phyloP scores from a whole-genome alignment of 2,797 vertebrate genomes.

The Australoheros facetus region DNA sequence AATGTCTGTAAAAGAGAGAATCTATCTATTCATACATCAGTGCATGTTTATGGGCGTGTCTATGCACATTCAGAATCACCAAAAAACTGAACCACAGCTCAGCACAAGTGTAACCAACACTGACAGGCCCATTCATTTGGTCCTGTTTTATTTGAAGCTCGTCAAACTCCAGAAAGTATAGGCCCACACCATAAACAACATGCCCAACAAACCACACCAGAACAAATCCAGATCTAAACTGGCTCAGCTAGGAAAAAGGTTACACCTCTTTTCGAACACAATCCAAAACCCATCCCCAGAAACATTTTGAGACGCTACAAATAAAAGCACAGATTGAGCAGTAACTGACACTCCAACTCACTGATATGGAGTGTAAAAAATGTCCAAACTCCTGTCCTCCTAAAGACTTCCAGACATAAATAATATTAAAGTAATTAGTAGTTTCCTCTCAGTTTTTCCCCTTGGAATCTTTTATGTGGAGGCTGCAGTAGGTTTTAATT shows the following conservation, averaged over 20 bases:
- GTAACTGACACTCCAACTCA: conserved; percentile 27
- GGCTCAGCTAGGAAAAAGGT: conserved; percentile 47
- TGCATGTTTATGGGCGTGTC: conserved; percentile 42
- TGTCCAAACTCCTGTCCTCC: conserved; percentile 53
- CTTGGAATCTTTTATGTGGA: conserved; percentile 63
- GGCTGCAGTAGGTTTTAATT: conserved; percentile 78
- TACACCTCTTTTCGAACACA: conserved; percentile 47
- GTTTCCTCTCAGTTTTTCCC: conserved; percentile 62
- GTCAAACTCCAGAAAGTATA: conserved; percentile 81
- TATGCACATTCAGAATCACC: conserved; percentile 41
- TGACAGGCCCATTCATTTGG: conserved; percentile 81
- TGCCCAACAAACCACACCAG: conserved; percentile 83
- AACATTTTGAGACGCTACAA: conserved; percentile 49
- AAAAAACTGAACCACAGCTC: conserved; percentile 68
- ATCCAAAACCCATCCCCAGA: conserved; percentile 61
- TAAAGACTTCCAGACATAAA: conserved; percentile 70
- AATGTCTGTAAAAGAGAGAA: conserved; percentile 42
- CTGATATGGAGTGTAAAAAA: conserved; percentile 26
- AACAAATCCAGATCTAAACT: conserved; percentile 76
- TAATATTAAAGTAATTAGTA: conserved; percentile 67
- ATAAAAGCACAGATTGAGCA: conserved; percentile 30
- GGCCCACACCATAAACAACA: conserved; percentile 83
- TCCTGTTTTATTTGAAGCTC: conserved; percentile 81
- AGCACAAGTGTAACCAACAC: conserved; percentile 73
- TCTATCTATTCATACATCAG: conserved; percentile 41